These are phyloP conservation scores for Empidonax alnorum DNA, from an alignment of 2,113 vertebrate species.

Conservation along the genomic window DNA sequence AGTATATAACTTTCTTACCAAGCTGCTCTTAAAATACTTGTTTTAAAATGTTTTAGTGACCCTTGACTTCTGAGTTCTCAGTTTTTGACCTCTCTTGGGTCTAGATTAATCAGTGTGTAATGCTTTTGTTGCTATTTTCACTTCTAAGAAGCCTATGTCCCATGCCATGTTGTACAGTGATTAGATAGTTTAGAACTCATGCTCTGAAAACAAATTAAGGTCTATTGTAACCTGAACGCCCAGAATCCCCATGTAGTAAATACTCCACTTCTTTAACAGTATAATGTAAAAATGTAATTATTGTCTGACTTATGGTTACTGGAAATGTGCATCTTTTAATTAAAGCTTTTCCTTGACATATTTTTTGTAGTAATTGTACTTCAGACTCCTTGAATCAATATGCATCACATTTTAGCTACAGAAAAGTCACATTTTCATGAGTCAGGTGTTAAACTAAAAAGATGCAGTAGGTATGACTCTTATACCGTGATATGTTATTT, in stretches of 20 bases:
- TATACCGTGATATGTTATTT: background rate
- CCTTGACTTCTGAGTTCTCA: background rate
- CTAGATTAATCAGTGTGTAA: background rate
- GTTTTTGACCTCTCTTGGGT: background rate
- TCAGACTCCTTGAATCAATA: background rate
- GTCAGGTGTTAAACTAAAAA: background rate
- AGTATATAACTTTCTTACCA: background rate
- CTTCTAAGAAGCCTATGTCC: background rate
- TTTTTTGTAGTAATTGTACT: conserved; percentile 3
- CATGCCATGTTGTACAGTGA: background rate
- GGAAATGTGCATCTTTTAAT: conserved; percentile 26
- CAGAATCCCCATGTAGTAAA: background rate
- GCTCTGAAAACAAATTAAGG: conserved; percentile 4
- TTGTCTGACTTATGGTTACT: conserved; percentile 2
- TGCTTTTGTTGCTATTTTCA: background rate
- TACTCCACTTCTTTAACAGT: conserved; percentile 1
- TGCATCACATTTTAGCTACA: conserved; percentile 16
- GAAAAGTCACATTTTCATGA: conserved; percentile 5
- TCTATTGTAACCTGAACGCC: conserved; percentile 4
- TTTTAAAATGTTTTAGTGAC: background rate
- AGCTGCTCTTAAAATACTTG: background rate
- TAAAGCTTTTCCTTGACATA: background rate
- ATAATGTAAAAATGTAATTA: background rate
- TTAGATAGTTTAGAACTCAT: background rate
- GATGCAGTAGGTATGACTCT: background rate